Evolutionary conservation across 2,113 vertebrate genomes (phyloP).

Genomic region (Accipiter cooperii): DNA sequence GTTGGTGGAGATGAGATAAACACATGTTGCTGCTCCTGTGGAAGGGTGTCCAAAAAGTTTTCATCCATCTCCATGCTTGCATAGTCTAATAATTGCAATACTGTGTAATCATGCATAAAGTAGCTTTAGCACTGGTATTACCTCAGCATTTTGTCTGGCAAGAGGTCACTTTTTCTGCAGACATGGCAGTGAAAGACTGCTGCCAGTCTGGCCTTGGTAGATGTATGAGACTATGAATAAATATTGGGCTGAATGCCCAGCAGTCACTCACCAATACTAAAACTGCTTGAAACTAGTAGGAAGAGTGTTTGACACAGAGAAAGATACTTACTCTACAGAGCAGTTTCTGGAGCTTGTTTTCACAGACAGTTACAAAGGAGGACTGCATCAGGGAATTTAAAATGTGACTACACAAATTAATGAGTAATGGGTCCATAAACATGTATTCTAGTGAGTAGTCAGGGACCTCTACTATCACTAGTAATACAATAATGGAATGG

Average conservation of each 20-base stretch:
- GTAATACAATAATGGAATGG: too few relatives aligned
- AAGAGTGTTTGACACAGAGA: neutral
- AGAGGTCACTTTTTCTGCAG: neutral
- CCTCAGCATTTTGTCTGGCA: neutral
- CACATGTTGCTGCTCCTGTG: neutral
- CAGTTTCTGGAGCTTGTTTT: neutral
- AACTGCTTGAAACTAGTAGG: neutral
- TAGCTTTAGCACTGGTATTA: neutral
- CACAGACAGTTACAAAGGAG: neutral
- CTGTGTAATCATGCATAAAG: neutral
- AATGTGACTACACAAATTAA: neutral
- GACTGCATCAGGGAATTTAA: neutral
- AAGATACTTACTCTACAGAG: neutral
- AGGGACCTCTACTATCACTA: neutral
- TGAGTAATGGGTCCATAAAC: neutral
- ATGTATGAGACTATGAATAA: neutral
- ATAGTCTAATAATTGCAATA: neutral
- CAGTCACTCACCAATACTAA: neutral
- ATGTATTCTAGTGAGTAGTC: neutral
- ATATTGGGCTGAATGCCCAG: neutral
- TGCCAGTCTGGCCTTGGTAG: neutral
- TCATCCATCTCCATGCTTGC: neutral
- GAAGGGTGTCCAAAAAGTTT: neutral
- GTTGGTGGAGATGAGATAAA: neutral
- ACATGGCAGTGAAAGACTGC: neutral